phyloP scores from a whole-genome alignment of 2,113 vertebrate genomes.

The Thunnus maccoyii region DNA sequence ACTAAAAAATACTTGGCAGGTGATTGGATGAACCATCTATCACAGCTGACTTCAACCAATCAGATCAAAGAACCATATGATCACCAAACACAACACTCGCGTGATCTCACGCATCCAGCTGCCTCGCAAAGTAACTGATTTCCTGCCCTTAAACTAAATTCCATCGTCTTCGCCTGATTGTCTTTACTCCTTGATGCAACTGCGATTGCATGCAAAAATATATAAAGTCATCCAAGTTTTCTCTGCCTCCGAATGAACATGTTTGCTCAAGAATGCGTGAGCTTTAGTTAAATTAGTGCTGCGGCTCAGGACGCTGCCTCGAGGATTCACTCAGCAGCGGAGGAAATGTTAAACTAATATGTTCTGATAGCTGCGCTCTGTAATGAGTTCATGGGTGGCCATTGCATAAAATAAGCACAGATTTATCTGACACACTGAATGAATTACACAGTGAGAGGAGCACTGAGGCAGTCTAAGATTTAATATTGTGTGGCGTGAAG shows the following conservation, averaged over 20 bases:
- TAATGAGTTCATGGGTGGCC: slow-evolving; percentile 28
- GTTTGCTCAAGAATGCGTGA: background rate
- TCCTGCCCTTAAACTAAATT: background rate
- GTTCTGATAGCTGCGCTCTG: slow-evolving; percentile 7
- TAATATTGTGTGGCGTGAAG: background rate
- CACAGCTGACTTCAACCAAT: too few species aligned
- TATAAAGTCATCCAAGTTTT: background rate
- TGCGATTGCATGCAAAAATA: background rate
- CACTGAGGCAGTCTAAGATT: background rate
- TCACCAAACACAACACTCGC: too few species aligned
- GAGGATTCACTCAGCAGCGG: background rate
- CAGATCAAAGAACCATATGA: too few species aligned
- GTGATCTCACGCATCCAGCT: too few species aligned
- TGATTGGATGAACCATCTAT: too few species aligned
- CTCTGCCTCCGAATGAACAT: background rate
- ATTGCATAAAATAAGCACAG: slow-evolving; percentile 6
- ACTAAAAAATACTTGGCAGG: too few species aligned
- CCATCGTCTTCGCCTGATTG: background rate
- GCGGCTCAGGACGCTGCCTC: background rate
- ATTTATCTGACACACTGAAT: slow-evolving; percentile 20
- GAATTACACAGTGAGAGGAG: slow-evolving; percentile 10
- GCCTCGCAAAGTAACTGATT: background rate
- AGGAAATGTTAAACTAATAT: slow-evolving; percentile 29
- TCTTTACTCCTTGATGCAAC: background rate
- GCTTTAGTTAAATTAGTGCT: slow-evolving; percentile 8